phyloP scores from a whole-genome alignment of 2,113 vertebrate species.

The Leptosomus discolor region DNA sequence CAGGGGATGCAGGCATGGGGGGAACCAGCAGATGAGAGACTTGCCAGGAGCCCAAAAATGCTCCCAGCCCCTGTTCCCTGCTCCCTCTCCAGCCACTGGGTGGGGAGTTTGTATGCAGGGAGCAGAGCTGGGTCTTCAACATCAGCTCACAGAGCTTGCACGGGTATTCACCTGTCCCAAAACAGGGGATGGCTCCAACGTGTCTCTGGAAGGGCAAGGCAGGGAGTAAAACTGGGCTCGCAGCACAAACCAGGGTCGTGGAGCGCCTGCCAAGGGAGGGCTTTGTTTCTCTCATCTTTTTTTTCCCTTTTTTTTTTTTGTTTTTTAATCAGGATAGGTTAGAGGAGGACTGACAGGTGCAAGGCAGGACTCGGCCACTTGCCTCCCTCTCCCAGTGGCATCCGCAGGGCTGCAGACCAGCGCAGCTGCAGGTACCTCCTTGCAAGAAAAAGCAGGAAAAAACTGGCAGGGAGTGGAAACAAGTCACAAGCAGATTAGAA shows the following conservation, averaged over 20 bases:
- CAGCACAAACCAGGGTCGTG: neutral
- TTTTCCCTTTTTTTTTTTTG: neutral
- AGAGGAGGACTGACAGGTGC: neutral
- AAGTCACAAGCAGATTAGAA: slow-evolving; percentile 68
- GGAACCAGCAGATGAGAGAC: neutral
- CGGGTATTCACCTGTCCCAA: neutral
- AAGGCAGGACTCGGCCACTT: rapidly evolving
- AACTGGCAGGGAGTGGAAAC: slow-evolving; percentile 63
- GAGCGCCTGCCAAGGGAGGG: neutral
- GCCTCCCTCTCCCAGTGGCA: neutral
- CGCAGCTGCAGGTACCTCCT: neutral
- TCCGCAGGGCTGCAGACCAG: neutral
- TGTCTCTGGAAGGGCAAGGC: rapidly evolving
- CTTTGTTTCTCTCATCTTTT: neutral
- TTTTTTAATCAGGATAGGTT: neutral
- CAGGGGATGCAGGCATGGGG: neutral
- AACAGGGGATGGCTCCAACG: neutral
- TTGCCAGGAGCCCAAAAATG: neutral
- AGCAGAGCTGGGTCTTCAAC: neutral
- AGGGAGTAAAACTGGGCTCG: neutral
- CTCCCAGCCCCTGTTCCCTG: neutral
- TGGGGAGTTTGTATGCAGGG: neutral
- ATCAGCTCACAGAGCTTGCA: neutral
- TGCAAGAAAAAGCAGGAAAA: slow-evolving; percentile 69
- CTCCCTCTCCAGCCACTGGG: neutral